phyloP scores from a whole-genome alignment of 2,888 invertebrate species.

The Spilarctia lutea region DNA sequence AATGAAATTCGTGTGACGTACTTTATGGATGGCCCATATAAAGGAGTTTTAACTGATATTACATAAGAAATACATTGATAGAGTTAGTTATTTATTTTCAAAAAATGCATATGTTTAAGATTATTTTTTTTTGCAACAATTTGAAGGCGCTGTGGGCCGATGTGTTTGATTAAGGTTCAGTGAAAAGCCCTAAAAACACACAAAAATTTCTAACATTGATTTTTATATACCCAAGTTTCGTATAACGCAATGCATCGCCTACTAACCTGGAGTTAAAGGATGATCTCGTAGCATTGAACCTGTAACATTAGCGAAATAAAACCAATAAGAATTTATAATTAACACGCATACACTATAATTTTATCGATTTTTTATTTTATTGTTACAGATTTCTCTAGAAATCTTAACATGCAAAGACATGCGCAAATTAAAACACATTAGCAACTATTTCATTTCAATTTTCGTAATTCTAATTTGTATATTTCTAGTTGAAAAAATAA shows the following conservation, averaged over 20 bases:
- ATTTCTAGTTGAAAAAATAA: background rate
- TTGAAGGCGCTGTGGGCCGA: too few species aligned
- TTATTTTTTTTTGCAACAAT: too few species aligned
- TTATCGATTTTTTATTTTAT: background rate
- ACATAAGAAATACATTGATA: too few species aligned
- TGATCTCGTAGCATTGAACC: slow-evolving; percentile 85
- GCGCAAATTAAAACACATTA: background rate
- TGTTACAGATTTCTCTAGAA: background rate
- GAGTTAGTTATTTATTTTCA: too few species aligned
- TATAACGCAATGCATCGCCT: background rate
- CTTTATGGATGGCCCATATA: too few species aligned
- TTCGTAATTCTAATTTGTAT: background rate
- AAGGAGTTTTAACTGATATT: too few species aligned
- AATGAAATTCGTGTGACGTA: too few species aligned
- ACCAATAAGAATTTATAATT: slow-evolving; percentile 6
- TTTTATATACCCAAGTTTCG: background rate
- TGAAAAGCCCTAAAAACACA: too few species aligned
- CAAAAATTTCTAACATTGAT: background rate
- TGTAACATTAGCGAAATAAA: slow-evolving; percentile 54
- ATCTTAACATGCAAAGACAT: slow-evolving; percentile 2
- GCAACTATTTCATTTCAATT: background rate
- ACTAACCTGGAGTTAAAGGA: slow-evolving; percentile 81
- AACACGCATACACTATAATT: background rate
- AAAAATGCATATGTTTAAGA: too few species aligned
- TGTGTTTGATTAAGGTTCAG: too few species aligned